Percentiles rank a stretch among this genome's conserved stretches.
Conservation (phyloP, 2,888 invertebrate genomes). For the Caenorhabditis sinica region DNA sequence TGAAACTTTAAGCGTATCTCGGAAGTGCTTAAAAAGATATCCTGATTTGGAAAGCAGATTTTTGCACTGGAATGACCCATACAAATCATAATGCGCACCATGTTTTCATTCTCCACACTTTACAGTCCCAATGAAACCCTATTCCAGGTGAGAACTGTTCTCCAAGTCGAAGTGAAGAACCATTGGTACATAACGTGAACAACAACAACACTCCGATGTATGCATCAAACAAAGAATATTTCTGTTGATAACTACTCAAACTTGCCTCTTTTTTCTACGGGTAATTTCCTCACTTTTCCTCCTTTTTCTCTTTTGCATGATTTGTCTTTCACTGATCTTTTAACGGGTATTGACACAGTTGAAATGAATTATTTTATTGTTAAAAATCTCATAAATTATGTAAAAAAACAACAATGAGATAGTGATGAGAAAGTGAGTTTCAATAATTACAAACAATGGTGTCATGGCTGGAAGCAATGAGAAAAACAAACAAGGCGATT, state of each 20-base stretch:
- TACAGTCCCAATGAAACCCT: background rate
- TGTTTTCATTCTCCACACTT: too few relatives aligned
- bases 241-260: constrained; percentile 43
- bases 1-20: too few relatives aligned
- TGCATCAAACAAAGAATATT: constrained; percentile 62
- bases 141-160: constrained; percentile 62
- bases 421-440: constrained; percentile 22
- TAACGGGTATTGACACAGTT: too few relatives aligned
- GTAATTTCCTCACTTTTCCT: constrained; percentile 37
- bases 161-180: constrained; percentile 68
- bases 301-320: background rate
- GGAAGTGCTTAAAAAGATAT: too few relatives aligned
- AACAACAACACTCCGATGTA: constrained; percentile 55
- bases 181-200: constrained; percentile 54
- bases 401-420: constrained; percentile 43
- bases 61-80: too few relatives aligned
- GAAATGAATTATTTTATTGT: constrained; percentile 37
- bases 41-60: too few relatives aligned
- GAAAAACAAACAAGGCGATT: background rate
- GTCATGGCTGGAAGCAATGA: constrained; percentile 8
- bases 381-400: constrained; percentile 59
- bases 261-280: constrained; percentile 30
- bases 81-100: too few relatives aligned
- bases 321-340: constrained; percentile 32
- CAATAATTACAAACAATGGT: constrained; percentile 61